Evolutionary conservation across 2,888 invertebrate genomes (phyloP), one percentile per base, ranked within the genome.

Genomic region (Tetheella fluctuosa): DNA sequence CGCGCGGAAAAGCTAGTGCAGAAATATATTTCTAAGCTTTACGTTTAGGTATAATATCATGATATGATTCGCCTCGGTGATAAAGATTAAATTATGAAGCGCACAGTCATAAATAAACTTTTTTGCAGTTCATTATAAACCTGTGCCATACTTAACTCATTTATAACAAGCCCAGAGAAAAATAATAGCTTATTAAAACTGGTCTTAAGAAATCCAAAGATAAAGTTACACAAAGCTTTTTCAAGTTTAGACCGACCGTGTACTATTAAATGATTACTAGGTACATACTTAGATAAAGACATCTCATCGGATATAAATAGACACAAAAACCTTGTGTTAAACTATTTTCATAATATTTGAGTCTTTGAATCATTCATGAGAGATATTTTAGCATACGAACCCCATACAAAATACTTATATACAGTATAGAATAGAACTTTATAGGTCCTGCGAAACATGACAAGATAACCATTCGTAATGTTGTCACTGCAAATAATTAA

Each of bases 401-500:
- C 42, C 17, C 13, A 42, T 6, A n/a, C 10, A 17, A 5, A 42
- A 15, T 13, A n/a, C n/a, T n/a, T n/a, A 25, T 25, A 25, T 13
- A 13, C 13, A 3, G 13, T 13, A 34, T 1, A 13, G 3, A 34
- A 13, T 34, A 13, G 34, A 7, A 34, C 13, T 13, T 10, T 5
- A n/a, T 42, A 20, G 20, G 17, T 20, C 8, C 48, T 48, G 20
- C 8, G 20, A 10, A 17, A 20, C 48, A 48, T 20, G 8, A 48
- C 48, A 48, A 20, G 20, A 10, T 10, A 1, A 20, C 3, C 10
- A 48, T 17, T 20, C 10, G 20, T 48, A 20, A 48, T 48, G 48
- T 52, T 48, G 48, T 48, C 48, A 48, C 48, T 48, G 48, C 48
- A 48, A 48, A 48, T 48, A 48, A 20, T 48, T 48, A 48, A 48